Conservation (phyloP, 1,140 invertebrate species). For the Drosophila fuyamai region DNA sequence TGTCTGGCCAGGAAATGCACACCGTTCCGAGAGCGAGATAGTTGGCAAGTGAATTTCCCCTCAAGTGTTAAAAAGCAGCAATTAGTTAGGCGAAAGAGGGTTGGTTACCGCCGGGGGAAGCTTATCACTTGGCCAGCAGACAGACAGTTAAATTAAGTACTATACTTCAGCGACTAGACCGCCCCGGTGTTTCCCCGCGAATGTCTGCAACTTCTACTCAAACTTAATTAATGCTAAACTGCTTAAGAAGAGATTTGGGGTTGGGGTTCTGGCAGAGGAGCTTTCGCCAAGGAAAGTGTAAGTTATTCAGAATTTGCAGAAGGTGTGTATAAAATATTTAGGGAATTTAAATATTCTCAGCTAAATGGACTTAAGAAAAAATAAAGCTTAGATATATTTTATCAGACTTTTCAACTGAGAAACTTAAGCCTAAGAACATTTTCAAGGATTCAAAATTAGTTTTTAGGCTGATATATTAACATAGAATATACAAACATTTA, state of each 20-base stretch:
- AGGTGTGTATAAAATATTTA: neutral
- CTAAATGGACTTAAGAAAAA: neutral
- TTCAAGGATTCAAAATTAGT: too few relatives aligned
- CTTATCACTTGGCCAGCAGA: slow-evolving; percentile 74
- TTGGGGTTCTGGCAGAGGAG: neutral
- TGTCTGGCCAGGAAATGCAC: slow-evolving; percentile 49
- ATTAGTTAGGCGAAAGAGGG: slow-evolving; percentile 56
- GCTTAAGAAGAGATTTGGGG: slow-evolving; percentile 61
- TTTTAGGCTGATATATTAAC: too few relatives aligned
- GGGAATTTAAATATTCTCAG: neutral
- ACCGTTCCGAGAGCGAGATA: slow-evolving; percentile 27
- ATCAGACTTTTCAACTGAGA: too few relatives aligned
- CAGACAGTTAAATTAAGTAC: slow-evolving; percentile 69
- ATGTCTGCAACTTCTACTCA: slow-evolving; percentile 64
- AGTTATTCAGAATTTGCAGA: slow-evolving; percentile 15
- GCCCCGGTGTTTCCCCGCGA: neutral
- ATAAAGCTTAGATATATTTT: neutral
- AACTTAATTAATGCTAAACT: slow-evolving; percentile 82
- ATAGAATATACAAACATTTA: too few relatives aligned
- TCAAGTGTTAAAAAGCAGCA: slow-evolving; percentile 75
- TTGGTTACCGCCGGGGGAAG: slow-evolving; percentile 9
- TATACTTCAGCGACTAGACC: slow-evolving; percentile 43
- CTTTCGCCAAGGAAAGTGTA: slow-evolving; percentile 27
- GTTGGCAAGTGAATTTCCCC: slow-evolving; percentile 31
- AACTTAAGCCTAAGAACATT: too few relatives aligned